Conservation (phyloP, 2,797 vertebrate species). For the Fistularia tabacaria region DNA sequence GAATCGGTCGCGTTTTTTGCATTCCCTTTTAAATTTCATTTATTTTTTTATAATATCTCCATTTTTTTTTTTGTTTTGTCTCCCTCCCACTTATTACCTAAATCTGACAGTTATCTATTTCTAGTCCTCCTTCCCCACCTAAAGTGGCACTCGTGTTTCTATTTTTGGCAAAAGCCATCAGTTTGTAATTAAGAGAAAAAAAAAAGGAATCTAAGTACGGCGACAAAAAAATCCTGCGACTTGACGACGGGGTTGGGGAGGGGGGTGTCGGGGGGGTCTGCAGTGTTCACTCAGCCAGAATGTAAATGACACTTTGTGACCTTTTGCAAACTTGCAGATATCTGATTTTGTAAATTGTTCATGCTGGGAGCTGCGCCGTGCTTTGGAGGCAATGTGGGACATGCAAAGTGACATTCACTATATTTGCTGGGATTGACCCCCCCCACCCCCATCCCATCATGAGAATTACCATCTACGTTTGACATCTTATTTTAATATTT, state of each 20-base stretch:
- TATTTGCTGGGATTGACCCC: constrained; percentile 19
- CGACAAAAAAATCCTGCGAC: constrained; percentile 21
- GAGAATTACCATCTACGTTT: constrained; percentile 1
- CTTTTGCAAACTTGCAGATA: constrained; percentile 59
- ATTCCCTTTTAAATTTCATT: too few relatives aligned
- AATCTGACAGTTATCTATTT: constrained; percentile 37
- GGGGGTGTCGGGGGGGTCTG: constrained; percentile 7
- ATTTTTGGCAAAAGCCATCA: constrained; percentile 31
- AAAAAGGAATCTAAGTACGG: constrained; percentile 1
- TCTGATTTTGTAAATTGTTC: constrained; percentile 55
- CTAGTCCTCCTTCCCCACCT: constrained; percentile 14
- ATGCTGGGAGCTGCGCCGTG: constrained; percentile 34
- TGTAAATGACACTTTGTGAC: constrained; percentile 51
- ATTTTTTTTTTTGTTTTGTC: not conserved
- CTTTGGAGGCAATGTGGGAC: constrained; percentile 30
- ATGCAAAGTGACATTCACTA: constrained; percentile 20
- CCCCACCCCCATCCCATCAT: constrained; percentile 5
- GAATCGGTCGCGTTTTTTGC: too few relatives aligned
- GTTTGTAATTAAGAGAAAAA: constrained; percentile 34
- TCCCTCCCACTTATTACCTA: not conserved
- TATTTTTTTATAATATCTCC: too few relatives aligned
- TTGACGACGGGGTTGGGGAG: constrained; percentile 16
- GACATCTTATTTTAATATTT: too few relatives aligned
- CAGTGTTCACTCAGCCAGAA: constrained; percentile 32
- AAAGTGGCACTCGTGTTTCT: constrained; percentile 35